Base-by-base conservation (phyloP, 92 coral and sea anemone genomes). In the Desmophyllum pertusum region DNA sequence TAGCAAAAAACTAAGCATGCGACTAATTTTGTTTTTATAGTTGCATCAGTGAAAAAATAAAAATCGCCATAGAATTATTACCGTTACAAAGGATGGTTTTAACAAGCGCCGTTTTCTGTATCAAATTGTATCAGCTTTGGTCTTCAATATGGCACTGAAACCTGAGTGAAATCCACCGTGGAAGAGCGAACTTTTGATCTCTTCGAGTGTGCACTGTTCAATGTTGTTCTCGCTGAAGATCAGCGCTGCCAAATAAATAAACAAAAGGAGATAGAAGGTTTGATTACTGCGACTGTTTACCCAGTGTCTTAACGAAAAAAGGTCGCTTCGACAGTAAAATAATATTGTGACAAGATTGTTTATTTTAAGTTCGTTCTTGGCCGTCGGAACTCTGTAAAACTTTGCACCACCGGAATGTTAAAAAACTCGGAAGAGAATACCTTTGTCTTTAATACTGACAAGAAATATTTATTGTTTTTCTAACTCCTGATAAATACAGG, bases 291-390 rank as follows among this genome's bases (percentile, higher is more conserved):
- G 61, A 33, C 59, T 64, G 74, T 64, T 64, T 63, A 78, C 43
- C 38, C 19, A 61, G 23, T 2, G 55, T 9, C 18, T 78, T 61
- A 3, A 61, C 48, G 72, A 38, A 71, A 71, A 42, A 79, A 71
- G 59, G 33, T 5, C 19, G 27, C 31, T 18, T 23, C 42, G 81
- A 57, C 43, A 33, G 11, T 18, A 25, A 2, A 53, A 38, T 39
- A 40, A 73, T 53, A 71, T 70, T 53, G 40, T 39, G 17, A 52
- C 37, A 81, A 55, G 7, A 11, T 11, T 81, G 71, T 72, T 41
- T 30, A 40, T 72, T 42, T 51, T 68, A 15, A 30, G 33, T 80
- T 11, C 38, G 3, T 5, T 78, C 72, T 18, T 33, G 40, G 21
- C 7, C 17, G 27, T 43, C 13, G 39, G 1, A 40, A 18, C 13